Base-by-base conservation (phyloP, 1,140 invertebrate genomes). In the Anastrepha ludens region DNA sequence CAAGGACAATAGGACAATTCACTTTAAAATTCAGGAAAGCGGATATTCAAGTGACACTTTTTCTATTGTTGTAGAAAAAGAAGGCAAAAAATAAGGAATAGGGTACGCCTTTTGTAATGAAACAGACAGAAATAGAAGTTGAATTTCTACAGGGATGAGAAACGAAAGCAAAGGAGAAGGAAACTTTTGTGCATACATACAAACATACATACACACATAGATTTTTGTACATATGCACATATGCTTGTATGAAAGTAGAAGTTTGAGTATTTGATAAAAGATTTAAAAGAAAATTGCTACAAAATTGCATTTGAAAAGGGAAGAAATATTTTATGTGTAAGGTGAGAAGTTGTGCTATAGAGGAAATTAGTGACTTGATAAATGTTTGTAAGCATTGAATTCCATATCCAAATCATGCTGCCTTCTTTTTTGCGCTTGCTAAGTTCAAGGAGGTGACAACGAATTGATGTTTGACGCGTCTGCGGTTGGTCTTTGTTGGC, bases 41-140 rank as follows among this genome's bases (percentile, higher is more conserved):
- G 74, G 74, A 81, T 81, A 81, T 81, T 81, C 74, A 29, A 81
- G 74, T 81, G 74, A 81, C 74, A 81, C 74, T 81, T 81, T 81
- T 81, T 20, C 74, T 55, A 81, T 81, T 58, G 74, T 81, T 20
- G 8, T 15, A 55, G 7, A 81, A n/a, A 15, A n/a, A 4, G 9
- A 44, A 81, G 50, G n/a, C 17, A 29, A 55, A 55, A 20, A 50
- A 20, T 58, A 50, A 50, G 47, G n/a, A 7, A 78, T n/a, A 78
- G 6, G 70, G 70, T 39, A 8, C 50, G 29, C 29, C 29, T 29
- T 29, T 29, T 29, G 29, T 29, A 29, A 29, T 29, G 29, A 29
- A 29, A 29, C 29, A 29, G 29, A 29, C 29, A 29, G 29, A 29
- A 29, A 29, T 29, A 29, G 29, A 29, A 29, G 29, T 29, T 29